Evolutionary conservation across 2,797 vertebrate genomes (phyloP).

Genomic region (Clarias fuscus): DNA sequence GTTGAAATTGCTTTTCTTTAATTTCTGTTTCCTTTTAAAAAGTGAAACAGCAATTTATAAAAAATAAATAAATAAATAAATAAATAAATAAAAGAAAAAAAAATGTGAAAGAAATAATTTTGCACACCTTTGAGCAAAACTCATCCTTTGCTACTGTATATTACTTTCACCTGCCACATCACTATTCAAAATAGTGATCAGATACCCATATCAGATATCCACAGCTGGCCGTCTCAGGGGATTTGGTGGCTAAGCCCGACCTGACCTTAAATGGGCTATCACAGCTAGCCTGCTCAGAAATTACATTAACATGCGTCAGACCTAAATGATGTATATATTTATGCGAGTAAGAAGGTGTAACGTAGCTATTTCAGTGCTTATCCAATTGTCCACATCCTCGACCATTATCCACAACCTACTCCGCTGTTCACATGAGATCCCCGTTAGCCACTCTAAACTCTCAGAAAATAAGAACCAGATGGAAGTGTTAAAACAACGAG

Average conservation of each 20-base stretch:
- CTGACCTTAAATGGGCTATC: conserved; percentile 71
- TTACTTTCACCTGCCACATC: neutral
- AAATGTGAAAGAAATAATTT: neutral
- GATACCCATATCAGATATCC: too few relatives aligned
- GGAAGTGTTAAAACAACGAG: neutral
- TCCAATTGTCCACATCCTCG: neutral
- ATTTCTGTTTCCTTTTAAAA: conserved; percentile 4
- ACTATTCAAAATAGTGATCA: neutral
- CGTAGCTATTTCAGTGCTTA: conserved; percentile 25
- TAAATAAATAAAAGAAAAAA: too few relatives aligned
- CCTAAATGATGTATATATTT: conserved; percentile 28
- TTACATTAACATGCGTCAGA: conserved; percentile 16
- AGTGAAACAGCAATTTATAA: neutral
- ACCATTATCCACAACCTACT: neutral
- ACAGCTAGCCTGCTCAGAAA: conserved; percentile 36
- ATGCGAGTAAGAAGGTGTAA: conserved; percentile 18
- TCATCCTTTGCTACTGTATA: neutral
- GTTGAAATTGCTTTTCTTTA: neutral
- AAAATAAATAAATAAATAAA: too few relatives aligned
- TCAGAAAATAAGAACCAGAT: conserved; percentile 38
- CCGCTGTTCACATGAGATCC: neutral
- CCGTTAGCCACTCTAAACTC: neutral
- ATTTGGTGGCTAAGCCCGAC: conserved; percentile 55
- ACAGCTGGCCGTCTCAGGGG: conserved; percentile 58
- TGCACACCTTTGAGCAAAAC: neutral